Conservation (phyloP, 2,888 invertebrate genomes). For the Epirrita christyi region DNA sequence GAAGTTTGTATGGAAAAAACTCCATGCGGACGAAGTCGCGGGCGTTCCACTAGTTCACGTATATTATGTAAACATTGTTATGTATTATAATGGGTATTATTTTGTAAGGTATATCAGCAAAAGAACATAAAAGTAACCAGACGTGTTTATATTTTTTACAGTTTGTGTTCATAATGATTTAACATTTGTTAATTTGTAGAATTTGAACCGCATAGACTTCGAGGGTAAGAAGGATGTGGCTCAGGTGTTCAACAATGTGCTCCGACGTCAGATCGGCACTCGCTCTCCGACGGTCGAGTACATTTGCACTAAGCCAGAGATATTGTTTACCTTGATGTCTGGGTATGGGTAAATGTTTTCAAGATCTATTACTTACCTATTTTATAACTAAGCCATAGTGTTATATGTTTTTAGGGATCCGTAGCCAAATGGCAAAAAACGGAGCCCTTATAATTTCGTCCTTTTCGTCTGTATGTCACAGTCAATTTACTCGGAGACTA, state of each 20-base stretch:
- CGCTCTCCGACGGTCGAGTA: conserved; percentile 99
- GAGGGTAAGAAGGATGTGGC: conserved; percentile 99
- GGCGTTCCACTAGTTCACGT: too few relatives aligned
- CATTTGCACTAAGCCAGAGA: conserved; percentile 98
- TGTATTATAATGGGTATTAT: too few relatives aligned
- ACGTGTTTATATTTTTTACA: background rate
- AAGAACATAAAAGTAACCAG: background rate
- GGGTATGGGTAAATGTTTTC: conserved; percentile 85
- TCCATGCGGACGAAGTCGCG: too few relatives aligned
- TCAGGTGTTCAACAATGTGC: conserved; percentile 99
- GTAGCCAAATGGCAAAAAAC: too few relatives aligned
- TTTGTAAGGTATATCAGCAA: too few relatives aligned
- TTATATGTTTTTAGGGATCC: too few relatives aligned
- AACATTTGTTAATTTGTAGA: conserved; percentile 60
- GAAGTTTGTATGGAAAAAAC: too few relatives aligned
- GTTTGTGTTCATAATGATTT: background rate
- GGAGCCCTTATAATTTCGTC: too few relatives aligned
- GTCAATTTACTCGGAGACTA: too few relatives aligned
- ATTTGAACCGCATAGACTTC: conserved; percentile 90
- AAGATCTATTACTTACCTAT: conserved; percentile 25
- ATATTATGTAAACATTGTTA: too few relatives aligned
- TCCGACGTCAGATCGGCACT: conserved; percentile 99
- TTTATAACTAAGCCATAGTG: conserved; percentile 7
- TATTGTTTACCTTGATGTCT: conserved; percentile 97
- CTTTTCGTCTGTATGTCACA: too few relatives aligned